Evolutionary conservation across 2,888 invertebrate species (phyloP), one percentile per base, ranked within the genome.

Genomic region (Apotomis betuletana): DNA sequence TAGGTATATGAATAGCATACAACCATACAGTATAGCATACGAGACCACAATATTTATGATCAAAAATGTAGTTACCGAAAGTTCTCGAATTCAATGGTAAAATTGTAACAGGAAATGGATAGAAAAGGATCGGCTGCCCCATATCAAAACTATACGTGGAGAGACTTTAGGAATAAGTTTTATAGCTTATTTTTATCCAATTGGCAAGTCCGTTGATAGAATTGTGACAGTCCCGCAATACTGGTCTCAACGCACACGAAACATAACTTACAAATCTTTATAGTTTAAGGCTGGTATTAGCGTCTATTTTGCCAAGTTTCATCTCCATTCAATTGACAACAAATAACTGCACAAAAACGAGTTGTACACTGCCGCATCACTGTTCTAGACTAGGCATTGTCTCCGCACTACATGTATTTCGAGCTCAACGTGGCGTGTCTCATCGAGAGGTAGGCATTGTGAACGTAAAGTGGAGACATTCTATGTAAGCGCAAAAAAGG

Each of bases 401-500:
- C 38, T 52, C 10, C 49, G 9, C 49, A 49, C 10, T 12, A 44
- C 59, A 4, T 60, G 59, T 13, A 38, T 52, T 54, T 54, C 63
- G 44, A 44, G 65, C 49, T 46, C 57, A 57, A 49, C 65, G 27
- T 36, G 10, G 49, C 65, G 13, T 44, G 41, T 49, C 65, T n/a
- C 36, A 58, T 27, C 4, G 63, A 44, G 44, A 38, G 41, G 63
- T 49, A 59, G 44, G 10, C 13, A 54, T 36, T 62, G 49, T 51
- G 44, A n/a, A 8, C 1, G 59, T 51, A 27, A 62, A 62, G 67
- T 61, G 67, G 62, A 13, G 65, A 70, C 65, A 41, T 55, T 49
- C 49, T 49, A 8, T 10, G 49, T 12, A 3, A 49, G 1, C 0
- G 3, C 9, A 49, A 10, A 9, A 49, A 49, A 9, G 49, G 9